These are phyloP conservation scores for Myotis davidii DNA, from an alignment of 2,113 vertebrate species.

Conservation along the genomic window DNA sequence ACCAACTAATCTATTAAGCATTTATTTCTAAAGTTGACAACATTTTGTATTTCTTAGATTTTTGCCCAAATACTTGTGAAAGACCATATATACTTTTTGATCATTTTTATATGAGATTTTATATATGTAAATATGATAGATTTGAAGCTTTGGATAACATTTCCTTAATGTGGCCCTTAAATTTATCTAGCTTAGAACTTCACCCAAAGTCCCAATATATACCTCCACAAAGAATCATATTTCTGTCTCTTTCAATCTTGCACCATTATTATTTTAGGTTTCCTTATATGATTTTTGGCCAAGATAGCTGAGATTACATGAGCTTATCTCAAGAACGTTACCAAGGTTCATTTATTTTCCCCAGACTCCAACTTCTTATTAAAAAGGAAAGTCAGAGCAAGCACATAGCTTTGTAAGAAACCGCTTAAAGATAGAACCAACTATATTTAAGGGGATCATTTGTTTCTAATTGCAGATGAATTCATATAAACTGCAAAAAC, in stretches of 20 bases:
- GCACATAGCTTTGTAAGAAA: slow-evolving; percentile 24
- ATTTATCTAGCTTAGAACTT: slow-evolving; percentile 41
- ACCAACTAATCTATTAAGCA: not conserved
- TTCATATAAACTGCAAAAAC: not conserved
- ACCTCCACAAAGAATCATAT: not conserved
- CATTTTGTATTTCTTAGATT: slow-evolving; percentile 19
- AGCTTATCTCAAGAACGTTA: slow-evolving; percentile 55
- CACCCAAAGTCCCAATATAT: not conserved
- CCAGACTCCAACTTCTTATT: slow-evolving; percentile 11
- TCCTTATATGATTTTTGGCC: slow-evolving; percentile 48
- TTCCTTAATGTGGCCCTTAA: not conserved
- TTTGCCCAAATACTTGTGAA: not conserved
- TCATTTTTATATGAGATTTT: not conserved
- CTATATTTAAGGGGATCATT: not conserved
- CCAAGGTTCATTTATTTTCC: not conserved
- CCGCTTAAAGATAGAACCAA: not conserved
- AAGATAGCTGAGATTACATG: slow-evolving; percentile 28
- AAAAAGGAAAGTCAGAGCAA: not conserved
- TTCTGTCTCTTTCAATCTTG: slow-evolving; percentile 58
- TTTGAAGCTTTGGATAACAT: not conserved
- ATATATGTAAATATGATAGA: not conserved
- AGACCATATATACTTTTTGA: not conserved
- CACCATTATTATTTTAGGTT: slow-evolving; percentile 58
- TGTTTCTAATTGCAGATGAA: slow-evolving; percentile 15
- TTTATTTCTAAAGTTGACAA: not conserved